These are phyloP conservation scores for Corapipo altera DNA, from an alignment of 2,113 vertebrate genomes.

Conservation along the genomic window DNA sequence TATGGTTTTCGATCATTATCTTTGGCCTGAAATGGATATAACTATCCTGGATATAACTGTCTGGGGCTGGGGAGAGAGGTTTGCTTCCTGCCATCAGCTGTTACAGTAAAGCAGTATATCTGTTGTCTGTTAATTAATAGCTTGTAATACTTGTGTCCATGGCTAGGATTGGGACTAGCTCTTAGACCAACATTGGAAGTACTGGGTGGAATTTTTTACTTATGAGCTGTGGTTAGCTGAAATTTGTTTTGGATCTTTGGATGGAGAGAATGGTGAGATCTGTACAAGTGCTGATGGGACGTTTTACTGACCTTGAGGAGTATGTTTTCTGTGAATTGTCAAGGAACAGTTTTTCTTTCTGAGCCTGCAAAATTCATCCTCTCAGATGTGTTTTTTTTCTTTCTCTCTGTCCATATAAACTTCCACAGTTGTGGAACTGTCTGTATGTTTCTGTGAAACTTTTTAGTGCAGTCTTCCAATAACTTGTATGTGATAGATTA, in stretches of 20 bases:
- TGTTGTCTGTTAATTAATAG: neutral
- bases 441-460: neutral
- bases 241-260: slow-evolving; percentile 8
- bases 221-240: neutral
- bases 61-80: neutral
- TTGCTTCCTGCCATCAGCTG: neutral
- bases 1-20: neutral
- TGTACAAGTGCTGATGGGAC: neutral
- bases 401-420: neutral
- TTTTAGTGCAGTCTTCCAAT: fast-evolving
- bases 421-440: neutral
- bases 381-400: neutral
- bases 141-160: neutral
- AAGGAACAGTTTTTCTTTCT: neutral
- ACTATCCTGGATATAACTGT: neutral
- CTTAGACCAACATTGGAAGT: neutral
- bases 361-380: neutral
- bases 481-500: neutral
- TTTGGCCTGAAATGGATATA: neutral
- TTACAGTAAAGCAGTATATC: neutral
- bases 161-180: neutral
- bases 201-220: slow-evolving; percentile 10
- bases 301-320: neutral
- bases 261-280: neutral
- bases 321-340: neutral